Base-by-base conservation (phyloP, 2,113 vertebrate species). In the Hypomesus transpacificus region DNA sequence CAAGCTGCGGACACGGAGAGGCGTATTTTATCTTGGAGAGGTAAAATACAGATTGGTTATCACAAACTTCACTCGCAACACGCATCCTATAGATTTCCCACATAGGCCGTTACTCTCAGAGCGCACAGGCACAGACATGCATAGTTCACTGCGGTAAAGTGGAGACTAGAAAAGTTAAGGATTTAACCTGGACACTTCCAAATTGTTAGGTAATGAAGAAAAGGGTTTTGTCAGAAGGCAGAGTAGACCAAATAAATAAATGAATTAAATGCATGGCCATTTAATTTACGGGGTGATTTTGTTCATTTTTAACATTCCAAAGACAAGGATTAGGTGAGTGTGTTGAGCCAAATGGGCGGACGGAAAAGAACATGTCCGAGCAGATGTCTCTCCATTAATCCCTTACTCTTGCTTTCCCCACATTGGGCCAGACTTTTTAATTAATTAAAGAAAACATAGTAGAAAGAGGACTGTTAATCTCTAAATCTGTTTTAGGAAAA, bases 391-490 rank as follows among this genome's bases (percentile, higher is more conserved):
- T 70, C 31, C 69, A 53, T 70, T 81, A 87, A 86, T 86, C 75
- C 79, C 64, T 73, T 21, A 66, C 74, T 80, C 61, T 73, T 76
- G 46, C 61, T 76, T 75, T 79, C n/a, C 66, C 51, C 46, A 65
- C 22, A 31, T 69, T 62, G 67, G 68, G n/a, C 20, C 73, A 79
- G 79, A 78, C 63, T 79, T 79, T 82, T 60, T 85, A 84, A 91
- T 88, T 87, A 82, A 88, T 87, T 85, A 80, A 84, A 71, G 74
- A 77, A 76, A 75, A 76, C 80, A 85, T 76, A 69, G 70, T 66
- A 76, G 63, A 80, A 80, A 89, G 71, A 66, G 69, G 68, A 20
- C 65, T 71, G 14, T 56, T 83, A 88, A 90, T 80, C 86, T 87
- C 31, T 61, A 80, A 80, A 83, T 79, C 75, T 80, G 71, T 81